Percentiles rank a stretch among this genome's conserved stretches.
Evolutionary conservation across 2,797 vertebrate species (phyloP).

Genomic region (Oceanodroma leucorhoa): DNA sequence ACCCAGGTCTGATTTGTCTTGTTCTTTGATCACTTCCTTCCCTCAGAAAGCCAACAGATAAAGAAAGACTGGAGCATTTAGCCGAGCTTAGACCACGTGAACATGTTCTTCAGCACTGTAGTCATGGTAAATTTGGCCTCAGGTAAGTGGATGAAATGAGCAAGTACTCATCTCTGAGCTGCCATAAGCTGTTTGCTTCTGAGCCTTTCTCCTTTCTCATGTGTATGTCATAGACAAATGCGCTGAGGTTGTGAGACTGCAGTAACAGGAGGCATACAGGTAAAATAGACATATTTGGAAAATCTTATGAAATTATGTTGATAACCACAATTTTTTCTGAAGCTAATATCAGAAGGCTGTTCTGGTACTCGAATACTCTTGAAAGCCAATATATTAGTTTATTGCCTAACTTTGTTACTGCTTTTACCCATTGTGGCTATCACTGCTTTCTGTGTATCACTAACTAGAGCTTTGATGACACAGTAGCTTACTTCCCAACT

Average conservation of each 20-base stretch:
- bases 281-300: background rate
- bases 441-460: background rate
- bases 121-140: background rate
- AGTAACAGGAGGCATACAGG: background rate
- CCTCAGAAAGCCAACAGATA: background rate
- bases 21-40: background rate
- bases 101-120: background rate
- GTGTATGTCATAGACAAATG: background rate
- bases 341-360: background rate
- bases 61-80: background rate
- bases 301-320: background rate
- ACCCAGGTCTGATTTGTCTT: background rate
- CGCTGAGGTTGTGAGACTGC: background rate
- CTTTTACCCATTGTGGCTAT: background rate
- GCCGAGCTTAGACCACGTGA: background rate
- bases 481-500: background rate
- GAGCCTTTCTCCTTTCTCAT: background rate
- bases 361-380: background rate
- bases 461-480: background rate
- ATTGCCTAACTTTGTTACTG: background rate
- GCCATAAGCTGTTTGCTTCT: background rate
- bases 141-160: background rate
- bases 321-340: background rate
- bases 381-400: background rate
- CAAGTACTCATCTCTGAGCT: background rate